Evolutionary conservation across 1,140 invertebrate genomes (phyloP), one percentile per base, ranked within the genome.

Genomic region (Nymphalis io): DNA sequence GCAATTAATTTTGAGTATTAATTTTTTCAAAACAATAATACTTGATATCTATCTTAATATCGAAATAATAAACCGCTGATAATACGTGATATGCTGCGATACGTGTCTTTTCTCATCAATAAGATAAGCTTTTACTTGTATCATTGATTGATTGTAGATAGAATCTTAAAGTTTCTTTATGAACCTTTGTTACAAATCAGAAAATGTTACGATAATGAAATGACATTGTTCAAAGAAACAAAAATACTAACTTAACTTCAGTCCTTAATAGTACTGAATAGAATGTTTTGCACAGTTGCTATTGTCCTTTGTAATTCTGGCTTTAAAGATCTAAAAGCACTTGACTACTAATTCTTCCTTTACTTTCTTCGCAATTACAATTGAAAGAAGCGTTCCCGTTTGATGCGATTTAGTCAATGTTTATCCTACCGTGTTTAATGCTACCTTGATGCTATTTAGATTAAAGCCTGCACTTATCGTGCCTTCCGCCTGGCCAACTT

Each of bases 391-490:
- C 57, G 46, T 59, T 64, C 61, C 46, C 48, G 57, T 69, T 68
- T 73, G 66, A 69, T 68, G 46, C 62, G 60, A 72, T 72, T 72
- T 72, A 68, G 55, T 59, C 40, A 61, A 63, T 66, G 63, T 71
- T 75, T 75, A 70, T 67, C 48, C 65, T 67, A 72, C 63, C 62
- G 63, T 71, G 68, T 68, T 72, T 78, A 75, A 75, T 75, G 61
- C 66, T 75, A 79, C 70, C 73, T 80, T 80, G 80, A 86, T 85
- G 78, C 80, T 83, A 84, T 88, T 88, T 88, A 89, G 84, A 88
- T 88, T 87, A 85, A 84, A 78, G 72, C 72, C 59, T 73, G 78
- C 80, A 85, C 81, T 89, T 90, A 90, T 90, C 88, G 64, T 74
- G 72, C 77, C 74, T 89, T 90, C 83, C 84, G 82, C 82, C 72